phyloP scores from a whole-genome alignment of 2,113 vertebrate genomes.

The Sakesphorus luctuosus region DNA sequence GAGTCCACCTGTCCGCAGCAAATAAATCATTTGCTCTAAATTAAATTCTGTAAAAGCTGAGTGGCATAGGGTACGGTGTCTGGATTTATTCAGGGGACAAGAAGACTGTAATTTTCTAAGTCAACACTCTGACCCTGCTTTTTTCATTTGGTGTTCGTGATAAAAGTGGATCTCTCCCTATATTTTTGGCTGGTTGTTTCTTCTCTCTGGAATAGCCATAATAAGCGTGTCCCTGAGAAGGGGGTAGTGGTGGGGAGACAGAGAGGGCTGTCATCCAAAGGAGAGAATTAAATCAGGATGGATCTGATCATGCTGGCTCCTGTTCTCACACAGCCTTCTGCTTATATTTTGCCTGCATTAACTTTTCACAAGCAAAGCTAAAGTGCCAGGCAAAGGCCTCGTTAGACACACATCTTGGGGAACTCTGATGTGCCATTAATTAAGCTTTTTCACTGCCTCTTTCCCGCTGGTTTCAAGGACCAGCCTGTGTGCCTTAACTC shows the following conservation, averaged over 20 bases:
- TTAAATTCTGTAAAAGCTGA: constrained; percentile 76
- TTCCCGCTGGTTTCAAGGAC: constrained; percentile 52
- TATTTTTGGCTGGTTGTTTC: constrained; percentile 25
- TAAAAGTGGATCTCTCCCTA: constrained; percentile 61
- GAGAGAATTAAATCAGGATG: constrained; percentile 69
- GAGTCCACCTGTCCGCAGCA: constrained; percentile 72
- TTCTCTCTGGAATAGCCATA: constrained; percentile 54
- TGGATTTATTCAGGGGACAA: constrained; percentile 75
- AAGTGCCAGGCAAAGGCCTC: constrained; percentile 8
- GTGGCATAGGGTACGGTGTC: constrained; percentile 44
- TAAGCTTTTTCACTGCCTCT: constrained; percentile 45
- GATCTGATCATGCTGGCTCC: constrained; percentile 36
- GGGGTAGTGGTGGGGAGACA: background rate
- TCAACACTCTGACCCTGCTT: constrained; percentile 75
- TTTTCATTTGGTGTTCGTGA: constrained; percentile 52
- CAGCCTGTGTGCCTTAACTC: constrained; percentile 7
- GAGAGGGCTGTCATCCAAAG: constrained; percentile 20
- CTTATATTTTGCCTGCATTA: constrained; percentile 23
- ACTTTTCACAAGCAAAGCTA: constrained; percentile 1
- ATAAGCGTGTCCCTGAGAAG: constrained; percentile 30
- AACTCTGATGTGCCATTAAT: constrained; percentile 58
- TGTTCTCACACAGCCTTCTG: constrained; percentile 41
- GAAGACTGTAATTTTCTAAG: constrained; percentile 78
- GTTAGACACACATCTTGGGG: constrained; percentile 43
- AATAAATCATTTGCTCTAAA: constrained; percentile 81